phyloP scores from a whole-genome alignment of 2,888 invertebrate genomes.

The Isotomurus palustris region DNA sequence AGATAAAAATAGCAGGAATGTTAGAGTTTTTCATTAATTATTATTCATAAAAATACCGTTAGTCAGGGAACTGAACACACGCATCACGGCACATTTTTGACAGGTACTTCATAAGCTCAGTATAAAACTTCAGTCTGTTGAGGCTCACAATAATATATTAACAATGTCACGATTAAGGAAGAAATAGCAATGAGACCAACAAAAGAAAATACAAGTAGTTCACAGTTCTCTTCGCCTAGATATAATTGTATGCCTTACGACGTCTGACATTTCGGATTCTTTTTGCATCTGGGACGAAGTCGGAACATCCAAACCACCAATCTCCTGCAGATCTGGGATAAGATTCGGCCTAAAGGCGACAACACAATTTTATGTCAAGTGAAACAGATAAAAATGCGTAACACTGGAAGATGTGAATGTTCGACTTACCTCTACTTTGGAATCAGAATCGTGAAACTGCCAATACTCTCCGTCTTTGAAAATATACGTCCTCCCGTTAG shows the following conservation, averaged over 20 bases:
- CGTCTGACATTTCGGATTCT: slow-evolving; percentile 19
- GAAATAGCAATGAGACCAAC: neutral
- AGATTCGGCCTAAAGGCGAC: slow-evolving; percentile 21
- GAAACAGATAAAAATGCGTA: neutral
- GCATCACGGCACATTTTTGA: no score
- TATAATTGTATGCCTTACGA: slow-evolving; percentile 2
- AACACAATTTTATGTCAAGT: neutral
- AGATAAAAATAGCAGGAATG: no score
- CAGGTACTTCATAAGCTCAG: neutral
- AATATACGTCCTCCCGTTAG: slow-evolving; percentile 31
- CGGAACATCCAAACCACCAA: slow-evolving; percentile 36
- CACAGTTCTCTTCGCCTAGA: neutral
- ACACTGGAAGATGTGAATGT: neutral
- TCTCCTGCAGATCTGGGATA: slow-evolving; percentile 25
- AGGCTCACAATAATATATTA: neutral
- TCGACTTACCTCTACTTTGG: slow-evolving; percentile 19
- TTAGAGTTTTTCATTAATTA: no score
- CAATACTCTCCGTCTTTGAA: slow-evolving; percentile 38
- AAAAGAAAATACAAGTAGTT: neutral
- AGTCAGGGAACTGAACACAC: no score
- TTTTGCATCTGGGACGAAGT: slow-evolving; percentile 11
- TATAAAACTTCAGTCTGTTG: neutral
- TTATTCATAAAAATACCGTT: no score
- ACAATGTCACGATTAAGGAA: no score
- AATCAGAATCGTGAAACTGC: slow-evolving; percentile 36